Conservation (phyloP, 1,140 invertebrate genomes). For the Zaprionus tsacasi region DNA sequence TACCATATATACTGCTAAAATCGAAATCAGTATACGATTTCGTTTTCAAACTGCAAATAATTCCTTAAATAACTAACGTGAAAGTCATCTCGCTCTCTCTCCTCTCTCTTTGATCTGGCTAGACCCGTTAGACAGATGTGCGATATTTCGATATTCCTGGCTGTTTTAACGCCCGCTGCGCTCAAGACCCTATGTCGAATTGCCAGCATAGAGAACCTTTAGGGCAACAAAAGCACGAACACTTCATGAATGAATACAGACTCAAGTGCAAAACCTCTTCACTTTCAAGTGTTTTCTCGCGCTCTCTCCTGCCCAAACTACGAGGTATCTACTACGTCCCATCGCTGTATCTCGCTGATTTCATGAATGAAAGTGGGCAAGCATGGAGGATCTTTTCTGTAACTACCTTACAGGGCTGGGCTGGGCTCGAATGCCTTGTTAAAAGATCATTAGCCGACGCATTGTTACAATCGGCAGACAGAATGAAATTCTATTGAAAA, state of each 20-base stretch:
- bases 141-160: constrained; percentile 23
- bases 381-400: background rate
- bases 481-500: constrained; percentile 67
- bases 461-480: constrained; percentile 16
- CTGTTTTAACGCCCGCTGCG: constrained; percentile 43
- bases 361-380: constrained; percentile 61
- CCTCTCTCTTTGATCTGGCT: background rate
- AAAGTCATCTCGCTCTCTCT: background rate
- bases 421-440: constrained; percentile 66
- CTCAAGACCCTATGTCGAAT: constrained; percentile 27
- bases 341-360: constrained; percentile 39
- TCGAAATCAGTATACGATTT: no score
- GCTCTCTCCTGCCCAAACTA: background rate
- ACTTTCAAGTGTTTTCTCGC: constrained; percentile 71
- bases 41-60: background rate
- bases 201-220: constrained; percentile 26
- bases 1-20: no score
- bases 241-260: constrained; percentile 78
- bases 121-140: constrained; percentile 50
- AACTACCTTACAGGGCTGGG: constrained; percentile 52
- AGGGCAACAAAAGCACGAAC: constrained; percentile 46
- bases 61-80: background rate
- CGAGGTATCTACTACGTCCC: background rate
- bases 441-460: constrained; percentile 75
- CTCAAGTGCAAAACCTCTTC: constrained; percentile 73